A percentile compares a stretch with the other conserved stretches of the same genome.
Evolutionary conservation across 2,113 vertebrate genomes (phyloP).

Genomic region (Macquaria ambigua): DNA sequence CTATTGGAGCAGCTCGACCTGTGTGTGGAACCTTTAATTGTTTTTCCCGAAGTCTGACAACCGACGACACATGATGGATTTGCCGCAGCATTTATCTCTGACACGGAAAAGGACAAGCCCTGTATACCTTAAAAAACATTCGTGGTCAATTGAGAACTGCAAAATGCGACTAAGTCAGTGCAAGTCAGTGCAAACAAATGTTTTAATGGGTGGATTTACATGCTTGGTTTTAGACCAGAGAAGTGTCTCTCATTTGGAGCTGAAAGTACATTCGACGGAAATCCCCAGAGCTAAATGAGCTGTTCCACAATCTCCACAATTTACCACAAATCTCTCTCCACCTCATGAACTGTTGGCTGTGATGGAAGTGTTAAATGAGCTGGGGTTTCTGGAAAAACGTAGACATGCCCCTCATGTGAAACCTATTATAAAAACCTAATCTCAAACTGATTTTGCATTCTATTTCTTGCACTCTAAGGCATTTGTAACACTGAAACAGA

Average conservation of each 20-base stretch:
- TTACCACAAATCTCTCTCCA: conserved; percentile 58
- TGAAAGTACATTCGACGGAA: conserved; percentile 52
- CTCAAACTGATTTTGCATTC: conserved; percentile 72
- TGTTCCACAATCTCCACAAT: conserved; percentile 53
- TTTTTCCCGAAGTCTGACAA: conserved; percentile 78
- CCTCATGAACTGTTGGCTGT: conserved; percentile 51
- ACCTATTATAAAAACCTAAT: conserved; percentile 73
- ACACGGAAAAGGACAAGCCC: conserved; percentile 62
- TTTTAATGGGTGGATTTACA: conserved; percentile 37
- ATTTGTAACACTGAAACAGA: conserved; percentile 65
- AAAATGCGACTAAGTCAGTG: neutral
- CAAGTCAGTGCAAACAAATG: neutral
- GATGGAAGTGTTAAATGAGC: conserved; percentile 74
- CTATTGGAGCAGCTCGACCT: conserved; percentile 71
- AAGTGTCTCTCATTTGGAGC: conserved; percentile 50
- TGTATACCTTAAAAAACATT: conserved; percentile 60
- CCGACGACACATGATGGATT: conserved; percentile 79
- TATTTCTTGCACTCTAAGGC: conserved; percentile 63
- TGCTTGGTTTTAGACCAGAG: conserved; percentile 33
- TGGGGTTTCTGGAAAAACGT: conserved; percentile 37
- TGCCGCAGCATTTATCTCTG: conserved; percentile 61
- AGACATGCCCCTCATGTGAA: conserved; percentile 62
- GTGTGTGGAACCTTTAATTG: conserved; percentile 78
- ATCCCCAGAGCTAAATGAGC: conserved; percentile 43
- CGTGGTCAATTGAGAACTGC: conserved; percentile 54